Evolutionary conservation across 2,888 invertebrate genomes (phyloP), one percentile per base, ranked within the genome.

Genomic region (Dryadula phaetusa): DNA sequence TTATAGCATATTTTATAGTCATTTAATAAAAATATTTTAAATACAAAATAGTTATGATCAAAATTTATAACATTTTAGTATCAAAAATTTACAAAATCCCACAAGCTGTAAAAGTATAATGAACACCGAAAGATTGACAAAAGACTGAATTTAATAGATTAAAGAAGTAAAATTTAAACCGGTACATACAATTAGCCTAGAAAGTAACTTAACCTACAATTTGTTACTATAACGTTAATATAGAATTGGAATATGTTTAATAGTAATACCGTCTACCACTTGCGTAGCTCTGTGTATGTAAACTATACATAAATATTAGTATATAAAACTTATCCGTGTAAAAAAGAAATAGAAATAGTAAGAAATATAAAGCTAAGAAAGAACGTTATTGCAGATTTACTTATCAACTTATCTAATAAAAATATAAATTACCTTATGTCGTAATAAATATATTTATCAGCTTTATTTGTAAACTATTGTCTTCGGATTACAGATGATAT

Each of bases 391-490:
- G 49, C 28, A 52, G 49, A 28, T 8, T 14, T 5, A 25, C 25
- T 25, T 49, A 37, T n/a, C 12, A 47, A 49, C 7, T 44, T 44
- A 44, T 18, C 44, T 28, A n/a, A 49, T 28, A 25, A 28, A 25
- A 49, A 49, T 7, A 8, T 49, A 49, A 49, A 7, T 40, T 40
- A 22, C 22, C 22, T 25, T 25, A 49, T 47, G 20, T 47, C 12
- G 5, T 6, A 25, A 12, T 37, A 37, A 37, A 37, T 37, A 20
- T 46, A 12, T 3, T 47, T 22, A 14, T 47, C 5, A 1, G 6
- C 14, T 14, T n/a, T 49, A n/a, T 25, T 49, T 22, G 47, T n/a
- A 49, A 25, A n/a, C 7, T 49, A 49, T 25, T 49, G 22, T 49
- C 25, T 25, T 47, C 47, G n/a, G 12, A 22, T 22, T 22, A 47